Conservation (phyloP, 2,888 invertebrate genomes). For the Calameuta pallipes region DNA sequence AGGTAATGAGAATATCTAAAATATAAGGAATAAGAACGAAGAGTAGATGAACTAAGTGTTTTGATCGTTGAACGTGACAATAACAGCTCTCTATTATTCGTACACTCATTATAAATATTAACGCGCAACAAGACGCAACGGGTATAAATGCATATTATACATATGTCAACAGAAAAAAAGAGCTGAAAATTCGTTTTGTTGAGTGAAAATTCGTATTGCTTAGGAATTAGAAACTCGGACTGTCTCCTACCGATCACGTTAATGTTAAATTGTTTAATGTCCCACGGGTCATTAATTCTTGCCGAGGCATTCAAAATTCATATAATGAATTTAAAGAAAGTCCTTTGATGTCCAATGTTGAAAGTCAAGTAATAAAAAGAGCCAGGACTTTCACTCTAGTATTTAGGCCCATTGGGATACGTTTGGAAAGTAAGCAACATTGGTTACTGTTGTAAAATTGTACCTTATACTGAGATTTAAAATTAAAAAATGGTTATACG, state of each 20-base stretch:
- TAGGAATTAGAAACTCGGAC: neutral
- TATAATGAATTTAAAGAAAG: neutral
- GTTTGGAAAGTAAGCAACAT: neutral
- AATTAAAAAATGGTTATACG: neutral
- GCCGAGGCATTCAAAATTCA: neutral
- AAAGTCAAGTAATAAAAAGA: neutral
- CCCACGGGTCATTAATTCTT: neutral
- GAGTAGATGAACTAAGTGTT: slow-evolving; percentile 51
- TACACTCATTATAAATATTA: neutral
- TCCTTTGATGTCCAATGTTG: too few species aligned
- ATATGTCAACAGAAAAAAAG: slow-evolving; percentile 21
- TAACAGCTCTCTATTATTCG: slow-evolving; percentile 54
- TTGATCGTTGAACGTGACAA: slow-evolving; percentile 56
- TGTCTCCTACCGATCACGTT: neutral
- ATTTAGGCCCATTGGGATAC: neutral
- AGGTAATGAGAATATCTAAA: slow-evolving; percentile 29
- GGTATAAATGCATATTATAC: slow-evolving; percentile 16
- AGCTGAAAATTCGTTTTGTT: slow-evolving; percentile 18
- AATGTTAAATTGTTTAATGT: neutral
- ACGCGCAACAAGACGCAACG: slow-evolving; percentile 22
- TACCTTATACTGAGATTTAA: neutral
- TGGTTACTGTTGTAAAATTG: slow-evolving; percentile 1
- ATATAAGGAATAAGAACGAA: slow-evolving; percentile 14
- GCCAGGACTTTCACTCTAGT: neutral
- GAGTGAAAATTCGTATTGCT: neutral